Percentiles rank a stretch among this genome's conserved stretches.
phyloP scores from a whole-genome alignment of 2,888 invertebrate species.

The Hyppa rectilinea region DNA sequence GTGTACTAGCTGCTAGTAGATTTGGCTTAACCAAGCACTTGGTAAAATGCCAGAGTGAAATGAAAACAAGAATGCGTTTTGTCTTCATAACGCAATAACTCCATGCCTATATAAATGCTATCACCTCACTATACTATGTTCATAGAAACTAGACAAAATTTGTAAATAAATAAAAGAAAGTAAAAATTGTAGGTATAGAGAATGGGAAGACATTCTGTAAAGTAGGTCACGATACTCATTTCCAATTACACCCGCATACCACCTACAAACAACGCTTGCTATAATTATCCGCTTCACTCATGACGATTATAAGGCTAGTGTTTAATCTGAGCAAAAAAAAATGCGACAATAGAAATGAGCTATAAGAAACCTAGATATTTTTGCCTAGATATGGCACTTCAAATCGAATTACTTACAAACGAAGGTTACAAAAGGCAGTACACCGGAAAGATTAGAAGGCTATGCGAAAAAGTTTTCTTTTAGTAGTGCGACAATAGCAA shows the following conservation, averaged over 20 bases:
- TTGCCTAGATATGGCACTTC: neutral
- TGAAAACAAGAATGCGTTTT: neutral
- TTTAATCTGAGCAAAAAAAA: slow-evolving; percentile 1
- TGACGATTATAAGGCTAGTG: slow-evolving; percentile 5
- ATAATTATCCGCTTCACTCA: slow-evolving; percentile 32
- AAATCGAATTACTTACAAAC: neutral
- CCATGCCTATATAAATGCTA: slow-evolving; percentile 14
- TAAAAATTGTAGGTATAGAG: slow-evolving; percentile 7
- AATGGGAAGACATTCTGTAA: slow-evolving; percentile 20
- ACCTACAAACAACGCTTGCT: slow-evolving; percentile 31
- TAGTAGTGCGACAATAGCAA: neutral
- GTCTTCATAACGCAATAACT: neutral
- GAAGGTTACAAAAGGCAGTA: neutral
- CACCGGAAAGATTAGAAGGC: neutral
- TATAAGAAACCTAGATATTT: no score
- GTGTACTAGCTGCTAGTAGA: slow-evolving; percentile 1
- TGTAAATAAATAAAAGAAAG: slow-evolving; percentile 17
- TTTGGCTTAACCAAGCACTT: neutral
- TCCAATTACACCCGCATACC: slow-evolving; percentile 60
- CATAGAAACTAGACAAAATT: neutral
- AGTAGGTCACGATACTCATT: slow-evolving; percentile 51
- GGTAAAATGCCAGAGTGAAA: slow-evolving; percentile 13
- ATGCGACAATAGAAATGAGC: no score
- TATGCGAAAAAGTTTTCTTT: neutral
- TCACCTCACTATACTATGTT: slow-evolving; percentile 1